Evolutionary conservation across 2,113 vertebrate genomes (phyloP), one percentile per base, ranked within the genome.

Genomic region (Oreotragus oreotragus): DNA sequence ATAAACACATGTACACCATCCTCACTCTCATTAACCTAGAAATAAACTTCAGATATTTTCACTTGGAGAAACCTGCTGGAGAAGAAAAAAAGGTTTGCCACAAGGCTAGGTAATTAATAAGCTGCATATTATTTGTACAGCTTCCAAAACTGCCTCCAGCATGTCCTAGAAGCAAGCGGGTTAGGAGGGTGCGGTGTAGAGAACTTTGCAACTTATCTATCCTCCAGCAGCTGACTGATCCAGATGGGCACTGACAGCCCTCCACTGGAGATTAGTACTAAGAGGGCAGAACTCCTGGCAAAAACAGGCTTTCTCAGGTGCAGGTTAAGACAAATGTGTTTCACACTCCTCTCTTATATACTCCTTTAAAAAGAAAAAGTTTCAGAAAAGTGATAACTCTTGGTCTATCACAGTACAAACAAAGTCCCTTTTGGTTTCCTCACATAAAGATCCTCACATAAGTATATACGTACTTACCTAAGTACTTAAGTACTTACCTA

Each of bases 11-110:
- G 30, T 27, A 77, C 14, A 13, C 57, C 23, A 11, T 7, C 47
- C 60, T 15, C 15, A 86, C 43, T 70, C 62, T 97, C 47, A 49
- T 60, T 88, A 88, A 90, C 58, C 55, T 43, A 90, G 64, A 95
- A 96, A 90, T 64, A 43, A 96, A 92, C 39, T 73, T 77, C 25
- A 64, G 33, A 47, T 30, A 64, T 81, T 80, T 45, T 80, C 64
- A 95, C 53, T 55, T 91, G 64, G 64, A 91, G 92, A 93, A 84
- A 96, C 66, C 83, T 86, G 27, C 45, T 60, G 86, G 58, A 73
- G 96, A 84, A 51, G 28, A 62, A 95, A 87, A 84, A 30, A 36
- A 86, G 36, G 87, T 86, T 19, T 91, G 53, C 33, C 62, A 86
- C 55, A 70, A 57, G 39, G 51, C 53, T 51, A 85, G 64, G 64